phyloP scores from a whole-genome alignment of 2,113 vertebrate species.

The Leiothrix lutea region DNA sequence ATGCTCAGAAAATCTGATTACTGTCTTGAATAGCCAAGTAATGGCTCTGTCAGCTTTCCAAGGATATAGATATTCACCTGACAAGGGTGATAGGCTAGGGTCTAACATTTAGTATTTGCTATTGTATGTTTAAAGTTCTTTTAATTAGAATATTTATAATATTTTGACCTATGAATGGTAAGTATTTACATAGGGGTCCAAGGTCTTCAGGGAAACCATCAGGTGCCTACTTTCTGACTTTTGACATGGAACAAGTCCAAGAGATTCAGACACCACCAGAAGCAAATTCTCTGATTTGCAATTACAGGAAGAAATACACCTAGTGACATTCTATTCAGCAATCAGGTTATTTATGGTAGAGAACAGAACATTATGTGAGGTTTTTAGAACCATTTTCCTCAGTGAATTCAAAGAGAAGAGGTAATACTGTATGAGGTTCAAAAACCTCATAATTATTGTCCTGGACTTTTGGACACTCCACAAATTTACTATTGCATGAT shows the following conservation, averaged over 20 bases:
- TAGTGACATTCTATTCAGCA: neutral
- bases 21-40: constrained; percentile 73
- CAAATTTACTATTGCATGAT: neutral
- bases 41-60: constrained; percentile 72
- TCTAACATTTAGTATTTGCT: constrained; percentile 17
- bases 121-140: neutral
- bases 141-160: neutral
- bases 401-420: neutral
- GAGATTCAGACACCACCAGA: neutral
- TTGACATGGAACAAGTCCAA: neutral
- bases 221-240: neutral
- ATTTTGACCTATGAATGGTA: neutral
- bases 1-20: constrained; percentile 77
- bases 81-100: constrained; percentile 27
- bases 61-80: constrained; percentile 65
- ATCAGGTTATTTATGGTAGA: neutral
- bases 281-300: neutral
- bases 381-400: neutral
- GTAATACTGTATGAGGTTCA: neutral
- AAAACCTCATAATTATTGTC: neutral
- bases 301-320: neutral
- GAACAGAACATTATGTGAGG: neutral
- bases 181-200: neutral
- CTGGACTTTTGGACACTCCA: neutral
- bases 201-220: neutral